Conservation (phyloP, 2,113 vertebrate genomes). For the Pagrus major region DNA sequence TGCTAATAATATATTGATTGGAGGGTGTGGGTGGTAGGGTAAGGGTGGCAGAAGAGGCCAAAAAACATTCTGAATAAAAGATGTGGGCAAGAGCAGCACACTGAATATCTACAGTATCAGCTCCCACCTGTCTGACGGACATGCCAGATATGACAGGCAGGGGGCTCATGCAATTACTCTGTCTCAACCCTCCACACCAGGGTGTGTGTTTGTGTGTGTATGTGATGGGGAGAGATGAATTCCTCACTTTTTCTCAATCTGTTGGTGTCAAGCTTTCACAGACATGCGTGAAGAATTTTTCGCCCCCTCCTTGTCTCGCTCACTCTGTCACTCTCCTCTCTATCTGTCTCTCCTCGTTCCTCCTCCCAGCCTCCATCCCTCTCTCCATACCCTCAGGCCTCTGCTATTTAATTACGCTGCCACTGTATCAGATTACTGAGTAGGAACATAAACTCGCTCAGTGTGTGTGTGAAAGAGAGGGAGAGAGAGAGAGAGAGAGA, state of each 20-base stretch:
- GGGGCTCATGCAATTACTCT: constrained; percentile 61
- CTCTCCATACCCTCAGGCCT: constrained; percentile 58
- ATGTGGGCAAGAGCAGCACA: constrained; percentile 47
- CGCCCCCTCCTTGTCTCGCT: constrained; percentile 45
- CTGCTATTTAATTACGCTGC: constrained; percentile 77
- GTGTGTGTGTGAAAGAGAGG: constrained; percentile 1
- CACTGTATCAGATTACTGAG: constrained; percentile 77
- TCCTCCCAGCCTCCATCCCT: constrained; percentile 57
- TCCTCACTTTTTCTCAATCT: constrained; percentile 57
- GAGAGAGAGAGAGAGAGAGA: not conserved
- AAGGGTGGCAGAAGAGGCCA: constrained; percentile 65
- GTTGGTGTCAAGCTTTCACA: constrained; percentile 64
- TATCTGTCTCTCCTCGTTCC: constrained; percentile 47
- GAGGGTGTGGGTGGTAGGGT: constrained; percentile 59
- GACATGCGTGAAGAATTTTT: constrained; percentile 55
- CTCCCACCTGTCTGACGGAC: constrained; percentile 61
- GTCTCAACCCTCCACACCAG: constrained; percentile 40
- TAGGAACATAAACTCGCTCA: constrained; percentile 65
- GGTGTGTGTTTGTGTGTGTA: constrained; percentile 20
- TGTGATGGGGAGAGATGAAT: constrained; percentile 31
- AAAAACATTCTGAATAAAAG: constrained; percentile 76
- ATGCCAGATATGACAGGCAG: constrained; percentile 57
- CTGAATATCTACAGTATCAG: constrained; percentile 25
- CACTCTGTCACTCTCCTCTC: constrained; percentile 50
- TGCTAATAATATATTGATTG: constrained; percentile 81